Base-by-base conservation (phyloP, 2,113 vertebrate genomes). In the Pluvianellus socialis region DNA sequence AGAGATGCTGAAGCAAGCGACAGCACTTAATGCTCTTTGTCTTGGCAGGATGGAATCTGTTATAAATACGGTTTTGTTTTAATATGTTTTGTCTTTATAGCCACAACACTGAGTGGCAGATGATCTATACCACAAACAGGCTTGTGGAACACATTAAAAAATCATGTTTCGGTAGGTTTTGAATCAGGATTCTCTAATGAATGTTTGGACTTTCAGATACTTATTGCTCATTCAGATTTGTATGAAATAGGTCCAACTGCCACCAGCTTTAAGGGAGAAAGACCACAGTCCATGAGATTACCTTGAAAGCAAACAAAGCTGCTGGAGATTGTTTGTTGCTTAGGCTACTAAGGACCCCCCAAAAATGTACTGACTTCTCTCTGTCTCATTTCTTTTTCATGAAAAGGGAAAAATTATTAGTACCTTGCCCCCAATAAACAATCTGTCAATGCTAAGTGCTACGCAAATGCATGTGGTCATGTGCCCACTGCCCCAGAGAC, bases 341-440 rank as follows among this genome's bases (percentile, higher is more conserved):
- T 56, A 79, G 33, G 28, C 38, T 35, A 23, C 42, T 42, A 49
- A 86, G 14, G 21, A 7, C 22, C 12, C 19, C 22, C 47, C 3
- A 16, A 58, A 87, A 61, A 79, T 10, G 4, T 32, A 33, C 58
- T 75, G 88, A 56, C 14, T 67, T 66, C 28, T 62, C 16, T 75
- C 42, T 84, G 15, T 45, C 47, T 89, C 28, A 9, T 38, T 92
- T 75, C 27, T 73, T 84, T 76, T 40, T 50, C 18, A 53, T 40
- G 27, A 30, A 59, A 84, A 85, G 45, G 32, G 21, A 23, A 40
- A 66, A 71, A 50, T 30, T 32, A 8, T 15, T 30, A 19, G 3
- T 71, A 10, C 42, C 20, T 87, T 1, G 0, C 12, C 10, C 12
- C 2, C 0, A 5, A 3, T 35, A 59, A 94, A 30, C 28, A 35